Conservation (phyloP, 2,888 invertebrate genomes). For the Apodemia duryi region DNA sequence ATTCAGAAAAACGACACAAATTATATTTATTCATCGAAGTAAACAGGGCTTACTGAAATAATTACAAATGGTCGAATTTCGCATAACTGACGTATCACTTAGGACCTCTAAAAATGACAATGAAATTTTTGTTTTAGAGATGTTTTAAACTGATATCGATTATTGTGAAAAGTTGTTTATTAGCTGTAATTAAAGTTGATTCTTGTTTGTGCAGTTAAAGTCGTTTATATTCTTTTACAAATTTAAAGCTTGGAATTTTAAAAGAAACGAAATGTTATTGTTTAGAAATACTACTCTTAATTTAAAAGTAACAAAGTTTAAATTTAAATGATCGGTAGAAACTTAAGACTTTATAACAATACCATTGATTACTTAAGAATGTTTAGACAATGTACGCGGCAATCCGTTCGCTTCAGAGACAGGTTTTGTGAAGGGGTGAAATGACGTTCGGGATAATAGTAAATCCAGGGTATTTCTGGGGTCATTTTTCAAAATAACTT, state of each 20-base stretch:
- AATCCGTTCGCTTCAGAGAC: slow-evolving; percentile 69
- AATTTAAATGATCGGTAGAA: slow-evolving; percentile 24
- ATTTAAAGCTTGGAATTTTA: slow-evolving; percentile 48
- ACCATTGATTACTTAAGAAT: slow-evolving; percentile 59
- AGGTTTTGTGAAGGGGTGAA: slow-evolving; percentile 72
- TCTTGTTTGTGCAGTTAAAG: slow-evolving; percentile 34
- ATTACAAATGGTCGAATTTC: slow-evolving; percentile 31
- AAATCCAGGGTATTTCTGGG: slow-evolving; percentile 55
- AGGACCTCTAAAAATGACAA: slow-evolving; percentile 33
- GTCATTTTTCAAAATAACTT: slow-evolving; percentile 71
- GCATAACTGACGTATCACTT: slow-evolving; percentile 26
- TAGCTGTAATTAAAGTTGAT: slow-evolving; percentile 31
- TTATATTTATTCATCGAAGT: slow-evolving; percentile 12
- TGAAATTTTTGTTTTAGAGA: slow-evolving; percentile 54
- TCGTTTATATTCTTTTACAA: slow-evolving; percentile 45
- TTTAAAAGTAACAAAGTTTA: slow-evolving; percentile 25
- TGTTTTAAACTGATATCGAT: slow-evolving; percentile 48
- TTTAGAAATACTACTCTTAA: slow-evolving; percentile 29
- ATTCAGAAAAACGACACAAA: slow-evolving; percentile 42
- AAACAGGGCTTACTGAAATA: slow-evolving; percentile 32
- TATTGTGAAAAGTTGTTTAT: slow-evolving; percentile 40
- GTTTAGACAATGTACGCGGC: slow-evolving; percentile 69
- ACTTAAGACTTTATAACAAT: slow-evolving; percentile 42
- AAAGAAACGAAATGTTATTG: slow-evolving; percentile 34
- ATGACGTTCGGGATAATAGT: slow-evolving; percentile 67